phyloP scores from a whole-genome alignment of 2,797 vertebrate species.

The Phataginus tetradactyla region DNA sequence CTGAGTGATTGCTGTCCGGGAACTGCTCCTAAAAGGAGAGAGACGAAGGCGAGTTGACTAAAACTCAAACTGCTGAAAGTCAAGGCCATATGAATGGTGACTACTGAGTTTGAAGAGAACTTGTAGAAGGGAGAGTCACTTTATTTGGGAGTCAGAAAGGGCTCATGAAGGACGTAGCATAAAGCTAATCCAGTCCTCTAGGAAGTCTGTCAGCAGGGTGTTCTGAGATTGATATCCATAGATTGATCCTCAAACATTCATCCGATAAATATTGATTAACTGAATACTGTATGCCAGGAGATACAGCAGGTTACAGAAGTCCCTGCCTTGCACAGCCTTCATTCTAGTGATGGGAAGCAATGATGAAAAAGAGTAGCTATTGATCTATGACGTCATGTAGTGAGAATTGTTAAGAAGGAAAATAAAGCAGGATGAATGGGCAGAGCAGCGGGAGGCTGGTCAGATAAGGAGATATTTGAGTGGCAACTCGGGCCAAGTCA shows the following conservation, averaged over 20 bases:
- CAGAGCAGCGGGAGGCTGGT: neutral
- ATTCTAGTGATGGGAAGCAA: neutral
- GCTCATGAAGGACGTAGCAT: neutral
- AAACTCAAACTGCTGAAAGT: neutral
- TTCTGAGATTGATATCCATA: neutral
- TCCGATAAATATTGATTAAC: neutral
- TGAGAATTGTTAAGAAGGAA: neutral
- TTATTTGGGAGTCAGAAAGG: neutral
- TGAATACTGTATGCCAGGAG: neutral
- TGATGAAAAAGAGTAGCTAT: neutral
- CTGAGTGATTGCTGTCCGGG: neutral
- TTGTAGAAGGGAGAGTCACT: neutral
- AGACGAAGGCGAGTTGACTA: neutral
- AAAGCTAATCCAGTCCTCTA: neutral
- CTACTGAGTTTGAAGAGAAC: neutral
- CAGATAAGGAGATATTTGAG: neutral
- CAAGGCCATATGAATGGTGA: neutral
- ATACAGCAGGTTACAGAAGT: neutral
- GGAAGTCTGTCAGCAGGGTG: neutral
- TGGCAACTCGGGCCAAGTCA: too few relatives aligned
- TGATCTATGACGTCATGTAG: accelerated
- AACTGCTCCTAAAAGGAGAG: neutral
- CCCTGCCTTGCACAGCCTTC: neutral
- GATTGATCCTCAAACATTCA: neutral
- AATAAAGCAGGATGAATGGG: neutral